Conservation (phyloP, 35 echinoderm and acorn worm species). For the Diadema setosum region DNA sequence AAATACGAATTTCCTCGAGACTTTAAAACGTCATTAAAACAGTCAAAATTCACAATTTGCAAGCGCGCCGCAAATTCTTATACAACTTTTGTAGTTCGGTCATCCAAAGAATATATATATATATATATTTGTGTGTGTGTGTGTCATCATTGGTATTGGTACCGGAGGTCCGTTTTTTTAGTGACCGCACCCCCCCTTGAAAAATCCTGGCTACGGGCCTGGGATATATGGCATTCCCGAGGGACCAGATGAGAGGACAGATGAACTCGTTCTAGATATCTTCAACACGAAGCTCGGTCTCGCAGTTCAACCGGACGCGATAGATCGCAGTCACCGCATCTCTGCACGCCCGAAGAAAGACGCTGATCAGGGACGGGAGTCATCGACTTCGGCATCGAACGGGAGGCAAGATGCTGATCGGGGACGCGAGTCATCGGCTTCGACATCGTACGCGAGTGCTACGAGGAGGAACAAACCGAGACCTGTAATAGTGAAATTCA, state of each 20-base stretch:
- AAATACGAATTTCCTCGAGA: too few species aligned
- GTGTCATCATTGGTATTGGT: too few species aligned
- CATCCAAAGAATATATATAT: too few species aligned
- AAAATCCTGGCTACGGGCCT: neutral
- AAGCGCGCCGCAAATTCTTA: too few species aligned
- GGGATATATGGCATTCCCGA: slow-evolving; percentile 21
- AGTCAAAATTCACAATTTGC: too few species aligned
- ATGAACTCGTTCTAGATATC: slow-evolving; percentile 2
- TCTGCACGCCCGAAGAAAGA: neutral
- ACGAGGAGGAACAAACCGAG: neutral
- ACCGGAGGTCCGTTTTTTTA: too few species aligned
- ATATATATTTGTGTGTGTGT: too few species aligned
- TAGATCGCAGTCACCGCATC: slow-evolving; percentile 23
- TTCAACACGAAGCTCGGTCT: neutral
- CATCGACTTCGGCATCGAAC: too few species aligned
- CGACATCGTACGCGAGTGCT: neutral
- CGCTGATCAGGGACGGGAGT: neutral
- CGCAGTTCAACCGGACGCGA: neutral
- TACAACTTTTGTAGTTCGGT: too few species aligned
- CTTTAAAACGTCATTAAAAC: too few species aligned
- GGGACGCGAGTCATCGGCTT: neutral
- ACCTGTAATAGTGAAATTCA: slow-evolving; percentile 7
- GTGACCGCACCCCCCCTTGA: too few species aligned
- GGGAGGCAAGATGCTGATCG: neutral
- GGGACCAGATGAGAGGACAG: neutral